Evolutionary conservation across 2,888 invertebrate genomes (phyloP).

Genomic region (Anagyrus pseudococci): DNA sequence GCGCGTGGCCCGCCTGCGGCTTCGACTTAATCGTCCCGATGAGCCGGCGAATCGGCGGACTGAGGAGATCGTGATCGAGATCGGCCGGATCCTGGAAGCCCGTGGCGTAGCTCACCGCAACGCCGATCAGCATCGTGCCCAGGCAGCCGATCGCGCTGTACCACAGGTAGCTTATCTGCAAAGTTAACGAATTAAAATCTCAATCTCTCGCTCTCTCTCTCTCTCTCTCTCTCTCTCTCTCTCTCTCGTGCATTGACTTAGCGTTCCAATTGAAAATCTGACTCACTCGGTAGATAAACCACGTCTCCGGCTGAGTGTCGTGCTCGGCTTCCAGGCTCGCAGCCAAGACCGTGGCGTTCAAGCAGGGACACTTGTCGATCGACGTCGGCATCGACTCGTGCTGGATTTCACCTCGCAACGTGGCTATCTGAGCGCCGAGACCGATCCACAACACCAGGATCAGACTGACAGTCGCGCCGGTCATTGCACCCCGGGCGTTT

Average conservation of each 20-base stretch:
- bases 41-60: conserved; percentile 70
- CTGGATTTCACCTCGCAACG: conserved; percentile 60
- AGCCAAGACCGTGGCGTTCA: conserved; percentile 55
- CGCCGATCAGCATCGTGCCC: conserved; percentile 75
- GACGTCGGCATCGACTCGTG: conserved; percentile 64
- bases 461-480: conserved; percentile 70
- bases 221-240: background rate
- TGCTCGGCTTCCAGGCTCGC: conserved; percentile 3
- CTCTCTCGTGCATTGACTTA: background rate
- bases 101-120: conserved; percentile 74
- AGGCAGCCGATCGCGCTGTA: conserved; percentile 83
- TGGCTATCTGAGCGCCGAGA: conserved; percentile 72
- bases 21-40: conserved; percentile 54
- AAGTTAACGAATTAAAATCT: background rate
- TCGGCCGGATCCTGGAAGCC: conserved; percentile 69
- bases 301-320: conserved; percentile 42
- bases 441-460: conserved; percentile 71
- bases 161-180: conserved; percentile 76
- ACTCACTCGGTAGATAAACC: conserved; percentile 52
- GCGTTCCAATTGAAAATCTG: conserved; percentile 6
- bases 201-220: background rate
- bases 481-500: conserved; percentile 78
- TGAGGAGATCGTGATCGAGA: conserved; percentile 72
- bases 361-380: conserved; percentile 64
- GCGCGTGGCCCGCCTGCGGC: conserved; percentile 40